Base-by-base conservation (phyloP, 2,113 vertebrate species). In the Notechis scutatus region DNA sequence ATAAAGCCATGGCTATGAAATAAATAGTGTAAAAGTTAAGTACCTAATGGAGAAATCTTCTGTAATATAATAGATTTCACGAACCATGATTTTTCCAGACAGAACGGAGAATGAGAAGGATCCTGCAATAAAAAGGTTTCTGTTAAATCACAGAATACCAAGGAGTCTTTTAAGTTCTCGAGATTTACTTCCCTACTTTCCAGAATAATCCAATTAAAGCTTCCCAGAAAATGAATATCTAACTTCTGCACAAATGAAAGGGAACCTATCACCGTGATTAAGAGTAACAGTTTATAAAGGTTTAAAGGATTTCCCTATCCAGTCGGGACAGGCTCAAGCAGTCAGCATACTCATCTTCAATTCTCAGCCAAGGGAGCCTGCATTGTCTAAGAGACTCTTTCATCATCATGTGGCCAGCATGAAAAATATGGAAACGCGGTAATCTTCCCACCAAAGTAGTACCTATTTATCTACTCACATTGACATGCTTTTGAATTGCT, bases 1-100 rank as follows among this genome's bases (percentile, higher is more conserved):
- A 29, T 92, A 93, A 14, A 90, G 18, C 0, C 0, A 81, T 5
- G 39, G 5, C 21, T 50, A 42, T 90, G 59, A 86, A 88, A 57
- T 47, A 89, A 92, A 21, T 20, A 61, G 29, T 89, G 59, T 90
- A 12, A 74, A 87, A 15, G 5, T 56, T 39, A 54, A 42, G 21
- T 98, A 99, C 99, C 99, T 99, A 97, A 99, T 98, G 89, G 99
- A 99, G 99, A 99, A 98, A 97, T 99, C 99, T 96, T 99, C 98
- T 94, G 99, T 99, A 97, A 99, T 99, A 95, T 98, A 99, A 97
- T 99, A 99, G 94, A 99, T 99, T 94, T 99, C 99, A 89, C 99
- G 98, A 97, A 99, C 99, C 99, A 99, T 99, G 97, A 99, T 97
- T 97, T 99, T 99, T 94, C 99, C 99, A 57, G 99, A 99, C 87